phyloP scores from a whole-genome alignment of 2,797 vertebrate genomes.

The Caiman crocodilus region DNA sequence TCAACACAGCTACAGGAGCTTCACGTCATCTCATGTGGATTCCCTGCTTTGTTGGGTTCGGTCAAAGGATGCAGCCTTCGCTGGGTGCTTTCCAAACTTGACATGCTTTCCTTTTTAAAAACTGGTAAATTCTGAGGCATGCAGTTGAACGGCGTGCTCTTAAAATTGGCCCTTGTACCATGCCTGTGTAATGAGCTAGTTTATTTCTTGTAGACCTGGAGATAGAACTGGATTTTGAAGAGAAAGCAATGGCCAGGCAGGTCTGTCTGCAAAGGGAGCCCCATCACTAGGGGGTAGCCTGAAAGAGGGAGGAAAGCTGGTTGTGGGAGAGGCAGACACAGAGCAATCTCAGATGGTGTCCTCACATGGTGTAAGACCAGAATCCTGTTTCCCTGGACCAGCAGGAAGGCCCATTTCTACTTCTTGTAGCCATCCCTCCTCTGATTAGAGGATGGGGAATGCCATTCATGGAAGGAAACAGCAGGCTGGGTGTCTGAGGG shows the following conservation, averaged over 20 bases:
- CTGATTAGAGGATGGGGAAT: rapidly evolving
- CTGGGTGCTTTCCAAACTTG: background rate
- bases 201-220: background rate
- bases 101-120: too few species aligned
- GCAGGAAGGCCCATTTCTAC: background rate
- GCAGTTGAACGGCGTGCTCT: background rate
- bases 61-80: background rate
- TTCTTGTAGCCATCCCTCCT: background rate
- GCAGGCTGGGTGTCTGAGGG: background rate
- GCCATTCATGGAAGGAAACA: background rate
- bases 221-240: background rate
- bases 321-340: background rate
- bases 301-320: background rate
- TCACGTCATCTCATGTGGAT: background rate
- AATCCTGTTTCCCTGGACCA: background rate
- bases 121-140: background rate
- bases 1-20: too few species aligned
- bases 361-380: rapidly evolving
- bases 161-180: background rate
- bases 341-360: rapidly evolving
- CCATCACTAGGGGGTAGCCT: background rate
- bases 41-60: background rate
- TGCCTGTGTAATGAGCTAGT: background rate
- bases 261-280: background rate
- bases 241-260: background rate